phyloP scores from a whole-genome alignment of 2,113 vertebrate genomes.

The Corydoras maculifer region DNA sequence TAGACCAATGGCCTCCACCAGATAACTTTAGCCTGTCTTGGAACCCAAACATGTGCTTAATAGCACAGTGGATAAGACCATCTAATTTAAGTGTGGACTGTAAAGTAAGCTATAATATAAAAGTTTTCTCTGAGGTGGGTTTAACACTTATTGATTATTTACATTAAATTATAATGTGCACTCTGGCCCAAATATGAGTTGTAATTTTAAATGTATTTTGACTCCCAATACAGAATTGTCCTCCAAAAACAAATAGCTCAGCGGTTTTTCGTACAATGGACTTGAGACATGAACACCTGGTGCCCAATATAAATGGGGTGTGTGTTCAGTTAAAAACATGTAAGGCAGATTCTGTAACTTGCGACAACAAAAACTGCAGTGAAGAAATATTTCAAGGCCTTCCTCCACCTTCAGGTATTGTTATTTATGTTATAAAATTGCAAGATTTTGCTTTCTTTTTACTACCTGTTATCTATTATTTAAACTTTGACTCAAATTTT shows the following conservation, averaged over 20 bases:
- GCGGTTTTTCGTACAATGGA: fast-evolving
- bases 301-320: constrained; percentile 17
- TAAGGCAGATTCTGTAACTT: not conserved
- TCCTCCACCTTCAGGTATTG: constrained; percentile 8
- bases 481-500: no score
- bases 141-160: no score
- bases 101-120: constrained; percentile 30
- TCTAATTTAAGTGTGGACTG: not conserved
- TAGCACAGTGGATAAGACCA: constrained; percentile 43
- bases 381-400: fast-evolving
- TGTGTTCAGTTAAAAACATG: constrained; percentile 20
- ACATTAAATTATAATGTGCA: no score
- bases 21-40: not conserved
- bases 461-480: no score
- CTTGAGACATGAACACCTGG: fast-evolving
- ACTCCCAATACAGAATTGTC: constrained; percentile 19
- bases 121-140: constrained; percentile 11
- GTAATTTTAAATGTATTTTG: not conserved
- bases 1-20: constrained; percentile 39
- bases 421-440: no score
- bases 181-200: no score
- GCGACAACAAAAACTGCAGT: fast-evolving
- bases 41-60: constrained; percentile 13
- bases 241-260: not conserved
- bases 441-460: no score